Evolutionary conservation across 2,113 vertebrate genomes (phyloP), one percentile per base, ranked within the genome.

Genomic region (Eurystomus gularis): DNA sequence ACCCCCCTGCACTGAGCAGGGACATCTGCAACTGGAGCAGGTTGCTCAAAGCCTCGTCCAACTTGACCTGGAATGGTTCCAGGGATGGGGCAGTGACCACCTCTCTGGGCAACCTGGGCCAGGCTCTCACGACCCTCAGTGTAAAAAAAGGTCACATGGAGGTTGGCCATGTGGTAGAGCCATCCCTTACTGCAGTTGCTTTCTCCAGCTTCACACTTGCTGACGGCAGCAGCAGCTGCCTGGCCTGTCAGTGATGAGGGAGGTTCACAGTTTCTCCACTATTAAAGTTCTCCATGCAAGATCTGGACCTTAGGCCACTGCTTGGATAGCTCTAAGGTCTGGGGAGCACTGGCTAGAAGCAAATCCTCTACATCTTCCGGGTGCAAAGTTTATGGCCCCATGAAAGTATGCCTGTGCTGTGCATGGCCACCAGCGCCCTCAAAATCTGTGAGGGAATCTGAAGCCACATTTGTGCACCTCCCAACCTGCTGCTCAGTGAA

Each of bases 371-470:
- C 1, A 15, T 57, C 24, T 82, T 46, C 7, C 7, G 49, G 24
- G 17, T 52, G 17, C 54, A 44, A 33, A 35, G 35, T 26, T 33
- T 16, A 7, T 35, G 39, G 16, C 17, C 69, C 40, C 20, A 14
- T 12, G 37, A n/a, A 55, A 17, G 2, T 1, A 3, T 1, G 6
- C 7, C 42, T 49, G 26, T 44, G 35, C 60, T 28, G 18, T 17
- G 5, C 33, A 12, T 18, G n/a, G 48, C 26, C 89, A 85, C 25
- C 71, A 42, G 12, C 1, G 29, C n/a, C 69, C 33, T 57, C 44
- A 35, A 51, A 65, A 55, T 49, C 17, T 31, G 10, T 3, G 18
- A 54, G 28, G 46, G 60, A 82, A 58, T 10, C 69, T 29, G 13
- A 48, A 52, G 65, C 17, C 35, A 13, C 62, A 17, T 13, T 61